Evolutionary conservation across 1,140 invertebrate species (phyloP), one percentile per base, ranked within the genome.

Genomic region (Drosophila grimshawi): DNA sequence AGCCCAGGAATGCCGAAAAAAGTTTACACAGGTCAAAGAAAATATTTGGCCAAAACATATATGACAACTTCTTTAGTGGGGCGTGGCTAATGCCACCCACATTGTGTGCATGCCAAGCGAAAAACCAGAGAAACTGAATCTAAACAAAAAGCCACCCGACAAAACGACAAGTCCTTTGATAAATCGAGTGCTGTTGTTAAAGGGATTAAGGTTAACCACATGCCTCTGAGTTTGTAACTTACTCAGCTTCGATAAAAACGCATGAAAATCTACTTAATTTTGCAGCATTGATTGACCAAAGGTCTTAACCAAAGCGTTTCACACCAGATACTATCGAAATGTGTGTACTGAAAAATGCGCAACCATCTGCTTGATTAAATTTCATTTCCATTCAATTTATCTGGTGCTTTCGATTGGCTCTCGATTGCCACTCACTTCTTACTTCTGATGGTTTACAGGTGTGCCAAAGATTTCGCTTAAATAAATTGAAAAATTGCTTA

Each of bases 21-120:
- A 85, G 81, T 85, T 85, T 85, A 74, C 74, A 80, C 73, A 85
- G 81, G 81, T 80, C 81, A 85, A 85, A 85, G 74, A 85, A 85
- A 85, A 85, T 85, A 85, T 85, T 85, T 85, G 60, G 65, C 65
- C 65, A 66, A 19, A 80, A 81, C 63, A 77, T 67, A 73, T 78
- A 77, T 85, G 81, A 80, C 81, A 86, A 83, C 67, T 83, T 80
- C 55, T 63, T 66, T 52, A 51, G 29, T 11, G 57, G 67, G 67
- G 67, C 62, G 67, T 71, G 52, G 65, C 63, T 19, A 59, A 46
- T 70, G 61, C 66, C 48, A 37, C 63, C 76, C 80, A 63, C 51
- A 55, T 69, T 69, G 55, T 76, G 51, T 70, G 66, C 51, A 78
- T 75, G 66, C 59, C 67, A 32, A 35, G 68, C 64, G 74, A 81